Conservation (phyloP, 2,113 vertebrate species). For the Aviceda subcristata region DNA sequence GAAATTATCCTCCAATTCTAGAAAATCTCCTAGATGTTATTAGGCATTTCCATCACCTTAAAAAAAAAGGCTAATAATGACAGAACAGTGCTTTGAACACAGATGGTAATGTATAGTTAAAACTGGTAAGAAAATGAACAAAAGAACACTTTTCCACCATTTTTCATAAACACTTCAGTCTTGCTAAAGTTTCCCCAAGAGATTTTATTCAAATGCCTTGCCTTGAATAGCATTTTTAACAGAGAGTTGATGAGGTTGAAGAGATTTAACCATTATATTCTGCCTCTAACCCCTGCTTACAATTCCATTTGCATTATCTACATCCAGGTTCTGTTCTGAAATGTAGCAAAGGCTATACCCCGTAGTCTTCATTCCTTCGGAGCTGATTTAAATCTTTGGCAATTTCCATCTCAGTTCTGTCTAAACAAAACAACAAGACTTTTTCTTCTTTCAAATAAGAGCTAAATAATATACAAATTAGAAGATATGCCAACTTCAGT, state of each 20-base stretch:
- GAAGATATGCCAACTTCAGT: background rate
- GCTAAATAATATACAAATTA: slow-evolving; percentile 25
- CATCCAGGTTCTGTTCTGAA: background rate
- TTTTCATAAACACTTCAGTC: background rate
- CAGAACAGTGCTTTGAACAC: background rate
- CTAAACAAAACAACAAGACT: background rate
- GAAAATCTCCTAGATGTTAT: background rate
- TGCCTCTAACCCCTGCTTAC: background rate
- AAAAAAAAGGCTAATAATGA: background rate
- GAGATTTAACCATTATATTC: background rate
- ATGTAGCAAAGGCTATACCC: background rate
- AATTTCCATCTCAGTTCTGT: background rate
- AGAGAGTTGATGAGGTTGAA: background rate
- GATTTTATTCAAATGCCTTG: background rate
- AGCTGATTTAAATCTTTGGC: background rate
- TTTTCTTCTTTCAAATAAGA: background rate
- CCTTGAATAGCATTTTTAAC: background rate
- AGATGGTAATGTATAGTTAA: background rate
- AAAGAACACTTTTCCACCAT: background rate
- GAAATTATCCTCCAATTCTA: background rate
- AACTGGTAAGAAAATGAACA: background rate
- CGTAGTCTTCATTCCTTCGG: accelerated
- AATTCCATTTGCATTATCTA: background rate
- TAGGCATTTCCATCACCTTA: background rate
- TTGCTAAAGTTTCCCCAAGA: background rate